These are phyloP conservation scores for Oxycera nigricornis DNA, from an alignment of 2,888 invertebrate species.

Conservation along the genomic window DNA sequence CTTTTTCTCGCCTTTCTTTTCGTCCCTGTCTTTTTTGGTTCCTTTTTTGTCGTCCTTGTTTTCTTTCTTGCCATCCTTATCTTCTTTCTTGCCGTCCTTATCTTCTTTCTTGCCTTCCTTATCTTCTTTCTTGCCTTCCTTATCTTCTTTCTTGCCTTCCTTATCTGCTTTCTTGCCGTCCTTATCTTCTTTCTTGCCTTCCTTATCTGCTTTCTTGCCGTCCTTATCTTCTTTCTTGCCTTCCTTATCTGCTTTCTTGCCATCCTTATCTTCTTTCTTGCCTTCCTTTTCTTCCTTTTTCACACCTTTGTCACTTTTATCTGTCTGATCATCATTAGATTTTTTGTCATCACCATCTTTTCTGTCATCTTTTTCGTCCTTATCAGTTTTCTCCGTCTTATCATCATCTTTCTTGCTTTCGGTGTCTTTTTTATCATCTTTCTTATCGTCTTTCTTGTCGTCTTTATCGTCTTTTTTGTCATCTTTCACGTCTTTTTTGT, in stretches of 20 bases:
- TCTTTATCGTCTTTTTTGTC: constrained; percentile 24
- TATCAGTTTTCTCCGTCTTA: constrained; percentile 22
- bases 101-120: constrained; percentile 4
- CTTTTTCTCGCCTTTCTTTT: neutral
- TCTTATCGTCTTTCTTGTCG: constrained; percentile 49
- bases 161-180: constrained; percentile 1
- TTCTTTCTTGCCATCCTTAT: constrained; percentile 8
- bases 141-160: neutral
- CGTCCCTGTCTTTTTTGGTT: neutral
- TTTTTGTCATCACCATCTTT: constrained; percentile 22
- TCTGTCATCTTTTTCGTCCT: neutral
- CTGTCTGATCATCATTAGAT: neutral
- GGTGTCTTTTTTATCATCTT: constrained; percentile 18
- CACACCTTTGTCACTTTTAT: neutral
- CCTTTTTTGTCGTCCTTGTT: neutral
- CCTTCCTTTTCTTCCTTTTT: neutral
- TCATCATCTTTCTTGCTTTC: constrained; percentile 10
- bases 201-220: neutral
- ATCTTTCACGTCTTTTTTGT: constrained; percentile 15
- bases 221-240: neutral
- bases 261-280: neutral
- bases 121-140: constrained; percentile 12
- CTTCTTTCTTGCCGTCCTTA: neutral
- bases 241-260: neutral
- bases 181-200: constrained; percentile 9